Conservation (phyloP, 92 coral and sea anemone species). For the Meandrina meandrites region DNA sequence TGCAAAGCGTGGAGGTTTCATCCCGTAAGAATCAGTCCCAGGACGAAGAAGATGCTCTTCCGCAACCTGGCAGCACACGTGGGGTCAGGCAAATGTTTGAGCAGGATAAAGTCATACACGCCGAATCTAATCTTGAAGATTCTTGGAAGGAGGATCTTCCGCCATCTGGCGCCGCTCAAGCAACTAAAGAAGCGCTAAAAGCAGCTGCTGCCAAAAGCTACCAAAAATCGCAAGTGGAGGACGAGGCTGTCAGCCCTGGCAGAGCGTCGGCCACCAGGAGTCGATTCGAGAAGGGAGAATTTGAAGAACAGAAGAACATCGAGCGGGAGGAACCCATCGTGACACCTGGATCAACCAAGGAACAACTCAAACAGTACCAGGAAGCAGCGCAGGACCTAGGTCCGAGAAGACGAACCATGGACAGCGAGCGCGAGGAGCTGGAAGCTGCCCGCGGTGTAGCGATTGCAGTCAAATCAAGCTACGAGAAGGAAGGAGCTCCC, state of each 20-base stretch:
- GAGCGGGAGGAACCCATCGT: constrained; percentile 61
- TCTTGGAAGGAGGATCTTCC: constrained; percentile 66
- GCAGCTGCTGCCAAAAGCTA: constrained; percentile 68
- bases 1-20: constrained; percentile 33
- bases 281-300: constrained; percentile 61
- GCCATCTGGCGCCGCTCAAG: constrained; percentile 71
- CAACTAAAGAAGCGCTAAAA: constrained; percentile 71
- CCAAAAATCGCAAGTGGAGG: constrained; percentile 39
- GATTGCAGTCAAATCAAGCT: constrained; percentile 34
- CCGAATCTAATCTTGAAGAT: constrained; percentile 53
- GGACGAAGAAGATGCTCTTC: constrained; percentile 72
- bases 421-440: constrained; percentile 55
- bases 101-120: constrained; percentile 64
- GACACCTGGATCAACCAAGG: constrained; percentile 52
- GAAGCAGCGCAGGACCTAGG: constrained; percentile 44
- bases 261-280: constrained; percentile 44
- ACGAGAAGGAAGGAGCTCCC: constrained; percentile 48
- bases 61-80: constrained; percentile 70
- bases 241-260: constrained; percentile 46
- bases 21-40: constrained; percentile 16
- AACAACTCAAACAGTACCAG: constrained; percentile 54
- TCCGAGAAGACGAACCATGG: constrained; percentile 54
- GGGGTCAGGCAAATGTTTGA: constrained; percentile 80
- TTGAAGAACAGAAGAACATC: constrained; percentile 45
- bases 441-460: constrained; percentile 46